Conservation (phyloP, 2,888 invertebrate genomes). For the Drepana falcataria region DNA sequence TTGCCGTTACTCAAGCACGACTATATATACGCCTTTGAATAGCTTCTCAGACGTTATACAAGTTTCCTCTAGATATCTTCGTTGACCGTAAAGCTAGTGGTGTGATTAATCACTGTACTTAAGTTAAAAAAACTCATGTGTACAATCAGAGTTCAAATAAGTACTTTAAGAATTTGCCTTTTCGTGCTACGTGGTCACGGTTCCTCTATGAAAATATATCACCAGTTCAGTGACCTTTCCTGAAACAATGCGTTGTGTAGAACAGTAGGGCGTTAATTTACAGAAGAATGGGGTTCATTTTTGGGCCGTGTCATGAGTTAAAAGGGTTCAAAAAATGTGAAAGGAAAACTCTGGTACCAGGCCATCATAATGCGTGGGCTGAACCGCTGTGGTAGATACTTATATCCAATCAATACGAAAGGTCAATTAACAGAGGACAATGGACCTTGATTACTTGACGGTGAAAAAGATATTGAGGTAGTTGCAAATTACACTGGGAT, state of each 20-base stretch:
- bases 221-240: neutral
- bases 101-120: too few species aligned
- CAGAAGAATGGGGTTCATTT: neutral
- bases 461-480: constrained; percentile 8
- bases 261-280: neutral
- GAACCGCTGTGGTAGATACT: neutral
- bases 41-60: too few species aligned
- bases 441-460: neutral
- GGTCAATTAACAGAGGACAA: too few species aligned
- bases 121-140: too few species aligned
- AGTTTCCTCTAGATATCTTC: too few species aligned
- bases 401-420: too few species aligned
- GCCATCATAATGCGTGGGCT: neutral
- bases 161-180: too few species aligned
- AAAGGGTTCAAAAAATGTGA: neutral
- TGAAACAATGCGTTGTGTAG: neutral
- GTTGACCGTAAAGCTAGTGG: too few species aligned
- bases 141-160: too few species aligned
- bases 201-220: neutral
- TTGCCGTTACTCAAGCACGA: too few species aligned
- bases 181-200: neutral
- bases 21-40: too few species aligned
- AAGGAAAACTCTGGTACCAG: neutral
- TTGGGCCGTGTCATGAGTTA: neutral
- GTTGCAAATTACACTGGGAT: too few species aligned